These are phyloP conservation scores for Argyra leucocephala DNA, from an alignment of 2,888 invertebrate genomes.

Conservation along the genomic window DNA sequence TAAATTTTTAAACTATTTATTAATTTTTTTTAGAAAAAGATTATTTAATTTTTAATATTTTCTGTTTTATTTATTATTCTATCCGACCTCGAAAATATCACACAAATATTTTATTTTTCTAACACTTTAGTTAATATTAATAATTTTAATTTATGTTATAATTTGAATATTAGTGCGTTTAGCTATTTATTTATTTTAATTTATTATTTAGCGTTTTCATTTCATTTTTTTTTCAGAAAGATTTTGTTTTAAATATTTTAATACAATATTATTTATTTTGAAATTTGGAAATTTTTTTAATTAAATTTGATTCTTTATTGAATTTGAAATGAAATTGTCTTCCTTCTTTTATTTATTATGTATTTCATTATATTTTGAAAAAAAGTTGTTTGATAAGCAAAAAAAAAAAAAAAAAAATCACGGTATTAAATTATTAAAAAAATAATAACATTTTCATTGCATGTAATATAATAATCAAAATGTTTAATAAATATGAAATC, in stretches of 20 bases:
- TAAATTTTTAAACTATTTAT: not conserved
- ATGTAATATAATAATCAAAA: too few relatives aligned
- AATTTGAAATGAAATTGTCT: not conserved
- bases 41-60: not conserved
- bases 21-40: not conserved
- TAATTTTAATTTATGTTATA: not conserved
- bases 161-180: conserved; percentile 6
- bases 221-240: not conserved
- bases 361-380: too few relatives aligned
- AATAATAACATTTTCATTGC: too few relatives aligned
- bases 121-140: not conserved
- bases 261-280: not conserved
- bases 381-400: too few relatives aligned
- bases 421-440: too few relatives aligned
- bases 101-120: not conserved
- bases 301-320: not conserved
- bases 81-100: not conserved
- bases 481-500: too few relatives aligned
- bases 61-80: not conserved
- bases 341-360: too few relatives aligned
- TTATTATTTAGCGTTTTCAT: too few relatives aligned
- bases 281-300: not conserved
- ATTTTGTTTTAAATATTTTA: not conserved
- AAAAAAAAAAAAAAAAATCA: not conserved
- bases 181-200: not conserved